Conservation (phyloP, 2,797 vertebrate species). For the Xenentodon cancila region DNA sequence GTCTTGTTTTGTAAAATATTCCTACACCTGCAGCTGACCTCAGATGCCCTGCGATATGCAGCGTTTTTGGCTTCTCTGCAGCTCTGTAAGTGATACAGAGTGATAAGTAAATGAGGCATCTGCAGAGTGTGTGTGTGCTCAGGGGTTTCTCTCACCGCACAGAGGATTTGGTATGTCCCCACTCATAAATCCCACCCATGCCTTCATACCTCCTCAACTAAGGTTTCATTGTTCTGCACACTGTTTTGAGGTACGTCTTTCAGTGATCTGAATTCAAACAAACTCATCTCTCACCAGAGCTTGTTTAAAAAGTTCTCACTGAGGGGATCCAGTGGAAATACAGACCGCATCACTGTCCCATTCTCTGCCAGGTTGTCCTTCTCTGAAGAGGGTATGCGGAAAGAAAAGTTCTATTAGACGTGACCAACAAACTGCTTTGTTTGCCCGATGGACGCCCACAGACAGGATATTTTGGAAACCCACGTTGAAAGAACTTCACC, state of each 20-base stretch:
- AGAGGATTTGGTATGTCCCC: conserved; percentile 66
- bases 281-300: conserved; percentile 70
- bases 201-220: conserved; percentile 67
- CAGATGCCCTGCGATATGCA: conserved; percentile 43
- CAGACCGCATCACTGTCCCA: conserved; percentile 63
- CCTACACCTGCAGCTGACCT: conserved; percentile 66
- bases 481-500: conserved; percentile 62
- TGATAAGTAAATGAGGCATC: conserved; percentile 68
- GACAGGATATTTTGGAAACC: conserved; percentile 74
- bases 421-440: conserved; percentile 65
- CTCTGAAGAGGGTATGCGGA: conserved; percentile 51
- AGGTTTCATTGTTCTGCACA: conserved; percentile 73
- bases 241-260: conserved; percentile 80
- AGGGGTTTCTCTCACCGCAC: conserved; percentile 57
- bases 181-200: conserved; percentile 66
- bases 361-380: conserved; percentile 55
- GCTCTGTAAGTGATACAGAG: conserved; percentile 60
- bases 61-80: conserved; percentile 28
- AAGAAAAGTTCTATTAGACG: conserved; percentile 49
- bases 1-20: conserved; percentile 51
- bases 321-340: conserved; percentile 52
- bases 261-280: conserved; percentile 74
- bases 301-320: conserved; percentile 68
- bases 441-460: conserved; percentile 58
- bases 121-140: conserved; percentile 26